phyloP scores from a whole-genome alignment of 2,888 invertebrate species.

The Athripsodes cinereus region DNA sequence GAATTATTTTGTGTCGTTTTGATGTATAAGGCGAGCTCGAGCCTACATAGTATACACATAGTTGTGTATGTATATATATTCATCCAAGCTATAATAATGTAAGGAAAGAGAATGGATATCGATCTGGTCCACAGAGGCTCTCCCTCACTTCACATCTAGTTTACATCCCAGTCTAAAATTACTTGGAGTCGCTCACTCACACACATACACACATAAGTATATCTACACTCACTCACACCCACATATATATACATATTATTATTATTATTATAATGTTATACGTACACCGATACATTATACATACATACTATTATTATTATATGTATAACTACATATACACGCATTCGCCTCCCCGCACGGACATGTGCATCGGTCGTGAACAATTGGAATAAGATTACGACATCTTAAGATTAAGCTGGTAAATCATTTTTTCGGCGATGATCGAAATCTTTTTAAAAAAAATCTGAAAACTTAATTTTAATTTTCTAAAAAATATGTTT shows the following conservation, averaged over 20 bases:
- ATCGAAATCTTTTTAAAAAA: too few relatives aligned
- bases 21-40: too few relatives aligned
- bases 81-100: conserved; percentile 6
- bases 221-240: not conserved
- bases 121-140: conserved; percentile 17
- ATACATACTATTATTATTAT: too few relatives aligned
- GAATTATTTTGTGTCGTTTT: too few relatives aligned
- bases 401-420: too few relatives aligned
- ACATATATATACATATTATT: not conserved
- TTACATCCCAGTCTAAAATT: conserved; percentile 28
- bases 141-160: conserved; percentile 26
- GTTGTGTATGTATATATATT: not conserved
- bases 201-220: conserved; percentile 22
- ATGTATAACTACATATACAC: too few relatives aligned
- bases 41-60: not conserved
- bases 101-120: conserved; percentile 16
- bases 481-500: too few relatives aligned
- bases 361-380: conserved; percentile 1
- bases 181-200: conserved; percentile 22
- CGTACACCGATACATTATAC: not conserved
- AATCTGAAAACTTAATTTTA: too few relatives aligned
- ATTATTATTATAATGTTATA: too few relatives aligned
- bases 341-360: conserved; percentile 6
- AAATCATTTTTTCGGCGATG: too few relatives aligned
- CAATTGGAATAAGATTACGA: too few relatives aligned